phyloP scores from a whole-genome alignment of 1,140 invertebrate genomes.

The Gonatopus flavifemur region DNA sequence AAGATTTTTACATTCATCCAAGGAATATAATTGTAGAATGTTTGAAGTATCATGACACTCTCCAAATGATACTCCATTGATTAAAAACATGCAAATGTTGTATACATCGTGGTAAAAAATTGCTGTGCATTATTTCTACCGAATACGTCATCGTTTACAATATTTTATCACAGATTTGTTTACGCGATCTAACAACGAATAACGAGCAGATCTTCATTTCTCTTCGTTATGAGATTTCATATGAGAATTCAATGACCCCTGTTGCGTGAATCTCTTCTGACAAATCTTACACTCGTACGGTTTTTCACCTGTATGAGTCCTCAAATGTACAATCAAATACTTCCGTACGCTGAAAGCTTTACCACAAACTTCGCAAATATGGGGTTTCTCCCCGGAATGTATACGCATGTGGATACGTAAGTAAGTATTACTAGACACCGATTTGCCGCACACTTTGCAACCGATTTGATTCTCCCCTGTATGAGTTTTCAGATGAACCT shows the following conservation, averaged over 20 bases:
- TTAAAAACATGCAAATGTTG: too few species aligned
- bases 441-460: constrained; percentile 58
- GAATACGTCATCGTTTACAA: too few species aligned
- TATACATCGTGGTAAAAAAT: too few species aligned
- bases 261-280: constrained; percentile 66
- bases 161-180: too few species aligned
- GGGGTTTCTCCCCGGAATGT: constrained; percentile 74
- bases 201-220: too few species aligned
- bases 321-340: constrained; percentile 65
- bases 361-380: constrained; percentile 72
- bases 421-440: constrained; percentile 63
- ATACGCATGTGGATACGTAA: constrained; percentile 58
- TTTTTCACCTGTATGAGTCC: constrained; percentile 63
- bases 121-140: too few species aligned
- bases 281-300: constrained; percentile 65
- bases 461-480: constrained; percentile 59
- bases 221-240: constrained; percentile 34
- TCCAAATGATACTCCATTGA: too few species aligned
- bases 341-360: constrained; percentile 70
- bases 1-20: too few species aligned
- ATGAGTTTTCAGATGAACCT: constrained; percentile 80
- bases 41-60: too few species aligned
- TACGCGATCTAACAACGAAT: too few species aligned
- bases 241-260: constrained; percentile 46
- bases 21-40: too few species aligned